Base-by-base conservation (phyloP, 92 coral and sea anemone genomes). In the Heteractis magnifica region DNA sequence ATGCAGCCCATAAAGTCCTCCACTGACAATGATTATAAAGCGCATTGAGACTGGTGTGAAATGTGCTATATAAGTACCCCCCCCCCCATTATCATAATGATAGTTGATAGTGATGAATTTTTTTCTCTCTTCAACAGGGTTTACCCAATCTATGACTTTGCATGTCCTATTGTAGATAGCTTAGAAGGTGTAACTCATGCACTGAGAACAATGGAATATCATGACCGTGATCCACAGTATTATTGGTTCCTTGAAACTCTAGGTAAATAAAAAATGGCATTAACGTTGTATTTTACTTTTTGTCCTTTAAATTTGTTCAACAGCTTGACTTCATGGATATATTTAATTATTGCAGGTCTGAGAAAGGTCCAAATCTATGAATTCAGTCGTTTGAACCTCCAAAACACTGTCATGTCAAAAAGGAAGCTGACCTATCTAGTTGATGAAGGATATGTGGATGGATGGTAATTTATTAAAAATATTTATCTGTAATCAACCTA, bases 121-220 rank as follows among this genome's bases (percentile, higher is more conserved):
- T 1, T 68, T 9, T 68, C 49, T 68, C 49, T 68, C 6, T 10
- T 15, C 8, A 82, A 11, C 79, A 96, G 99, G 77, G 98, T 92
- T 3, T 96, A 96, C 72, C 99, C 99, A 49, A 92, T 97, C 14
- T 96, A 96, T 85, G 99, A 96, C 88, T 96, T 96, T 80, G 99
- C 99, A 10, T 96, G 99, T 62, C 99, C 99, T 49, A 96, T 96
- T 20, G 99, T 96, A 83, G 99, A 96, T 79, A 96, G 99, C 71
- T 77, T 96, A 26, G 99, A 96, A 81, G 99, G 99, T 6, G 99
- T 96, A 8, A 96, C 99, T 5, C 99, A 96, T 75, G 99, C 99
- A 2, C 79, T 96, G 60, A 91, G 99, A 60, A 96, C 99, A 64
- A 96, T 98, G 60, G 99, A 96, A 85, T 96, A 96, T 56, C 99